A percentile compares a stretch with the other conserved stretches of the same genome.
These are phyloP conservation scores for Elymnias hypermnestra DNA, from an alignment of 1,140 invertebrate species.

Conservation along the genomic window DNA sequence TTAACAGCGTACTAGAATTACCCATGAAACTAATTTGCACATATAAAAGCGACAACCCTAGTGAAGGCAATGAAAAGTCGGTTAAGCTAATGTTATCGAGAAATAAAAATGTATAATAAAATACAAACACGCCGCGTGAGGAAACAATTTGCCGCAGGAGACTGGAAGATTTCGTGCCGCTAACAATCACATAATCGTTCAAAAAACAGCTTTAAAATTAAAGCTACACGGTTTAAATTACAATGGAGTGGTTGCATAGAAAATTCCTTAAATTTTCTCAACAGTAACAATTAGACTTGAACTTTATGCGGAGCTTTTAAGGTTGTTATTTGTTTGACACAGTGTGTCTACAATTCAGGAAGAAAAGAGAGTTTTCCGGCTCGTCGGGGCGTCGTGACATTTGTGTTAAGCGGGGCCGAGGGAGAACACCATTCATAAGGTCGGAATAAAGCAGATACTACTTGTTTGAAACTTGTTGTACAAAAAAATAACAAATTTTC, in stretches of 20 bases:
- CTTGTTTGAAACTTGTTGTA: slow-evolving; percentile 53
- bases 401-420: slow-evolving; percentile 67
- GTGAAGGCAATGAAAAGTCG: slow-evolving; percentile 72
- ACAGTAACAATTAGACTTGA: slow-evolving; percentile 9
- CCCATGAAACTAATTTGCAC: slow-evolving; percentile 29
- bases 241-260: slow-evolving; percentile 30
- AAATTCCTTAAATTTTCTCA: slow-evolving; percentile 70
- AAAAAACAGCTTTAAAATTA: slow-evolving; percentile 38
- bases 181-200: slow-evolving; percentile 25
- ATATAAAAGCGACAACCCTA: slow-evolving; percentile 53
- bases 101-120: slow-evolving; percentile 77
- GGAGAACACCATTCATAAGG: slow-evolving; percentile 63
- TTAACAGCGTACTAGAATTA: slow-evolving; percentile 13
- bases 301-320: slow-evolving; percentile 32
- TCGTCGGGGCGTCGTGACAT: slow-evolving; percentile 69
- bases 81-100: slow-evolving; percentile 76
- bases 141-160: slow-evolving; percentile 75
- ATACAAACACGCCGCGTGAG: slow-evolving; percentile 73
- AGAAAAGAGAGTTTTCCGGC: slow-evolving; percentile 74
- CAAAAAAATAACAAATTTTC: slow-evolving; percentile 25
- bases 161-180: slow-evolving; percentile 69
- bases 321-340: slow-evolving; percentile 31
- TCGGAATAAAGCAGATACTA: slow-evolving; percentile 41
- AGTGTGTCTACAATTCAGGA: slow-evolving; percentile 51
- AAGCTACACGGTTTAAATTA: slow-evolving; percentile 36